Conservation (phyloP, 2,797 vertebrate genomes). For the Neopelma chrysocephalum region DNA sequence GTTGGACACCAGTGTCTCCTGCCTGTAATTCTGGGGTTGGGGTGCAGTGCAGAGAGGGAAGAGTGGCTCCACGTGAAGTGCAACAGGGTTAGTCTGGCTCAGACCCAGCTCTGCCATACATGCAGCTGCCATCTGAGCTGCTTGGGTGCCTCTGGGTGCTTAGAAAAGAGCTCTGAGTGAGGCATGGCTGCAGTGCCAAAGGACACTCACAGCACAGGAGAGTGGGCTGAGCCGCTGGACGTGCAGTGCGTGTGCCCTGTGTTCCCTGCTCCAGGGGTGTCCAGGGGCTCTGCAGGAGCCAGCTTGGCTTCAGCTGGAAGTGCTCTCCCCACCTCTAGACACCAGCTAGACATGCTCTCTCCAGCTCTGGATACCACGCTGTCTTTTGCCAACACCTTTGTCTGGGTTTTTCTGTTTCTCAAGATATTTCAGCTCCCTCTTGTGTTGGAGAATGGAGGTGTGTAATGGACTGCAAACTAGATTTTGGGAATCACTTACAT, state of each 20-base stretch:
- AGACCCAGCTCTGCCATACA: background rate
- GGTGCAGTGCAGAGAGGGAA: background rate
- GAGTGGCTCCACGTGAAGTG: background rate
- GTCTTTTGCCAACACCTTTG: background rate
- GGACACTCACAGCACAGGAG: background rate
- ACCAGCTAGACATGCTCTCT: background rate
- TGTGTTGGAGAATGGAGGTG: constrained; percentile 27
- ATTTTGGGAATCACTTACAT: background rate
- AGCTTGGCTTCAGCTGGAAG: background rate
- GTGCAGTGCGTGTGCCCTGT: background rate
- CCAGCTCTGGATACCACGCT: background rate
- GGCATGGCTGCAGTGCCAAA: background rate
- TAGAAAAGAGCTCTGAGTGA: background rate
- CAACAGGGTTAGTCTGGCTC: background rate
- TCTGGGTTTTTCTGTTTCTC: background rate
- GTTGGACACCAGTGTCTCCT: background rate
- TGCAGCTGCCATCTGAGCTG: background rate
- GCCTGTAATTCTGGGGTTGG: background rate
- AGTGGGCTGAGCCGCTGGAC: background rate
- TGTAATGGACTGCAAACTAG: background rate
- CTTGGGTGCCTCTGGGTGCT: background rate
- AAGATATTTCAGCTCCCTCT: constrained; percentile 59
- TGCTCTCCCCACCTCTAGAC: background rate
- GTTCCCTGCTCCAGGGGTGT: background rate
- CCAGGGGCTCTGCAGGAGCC: no score